Conservation (phyloP, 35 echinoderm and acorn worm genomes). For the Apostichopus japonicus region DNA sequence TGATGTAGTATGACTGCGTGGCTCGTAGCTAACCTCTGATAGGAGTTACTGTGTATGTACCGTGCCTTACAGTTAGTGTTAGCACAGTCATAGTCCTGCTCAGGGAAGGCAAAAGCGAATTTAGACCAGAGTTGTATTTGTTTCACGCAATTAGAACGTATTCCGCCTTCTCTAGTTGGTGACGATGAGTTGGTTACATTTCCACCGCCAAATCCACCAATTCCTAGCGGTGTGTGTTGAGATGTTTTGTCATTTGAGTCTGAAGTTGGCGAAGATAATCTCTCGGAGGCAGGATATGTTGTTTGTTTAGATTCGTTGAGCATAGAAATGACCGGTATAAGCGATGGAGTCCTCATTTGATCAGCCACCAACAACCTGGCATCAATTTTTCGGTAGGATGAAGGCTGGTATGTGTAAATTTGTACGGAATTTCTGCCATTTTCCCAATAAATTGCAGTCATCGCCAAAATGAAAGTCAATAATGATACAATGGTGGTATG, state of each 20-base stretch:
- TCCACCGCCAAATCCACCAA: neutral
- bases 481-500: neutral
- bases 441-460: neutral
- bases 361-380: neutral
- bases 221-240: neutral
- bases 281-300: too few relatives aligned
- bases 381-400: neutral
- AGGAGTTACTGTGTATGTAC: conserved; percentile 15
- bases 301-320: too few relatives aligned
- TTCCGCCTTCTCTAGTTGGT: neutral
- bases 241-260: too few relatives aligned
- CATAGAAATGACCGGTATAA: too few relatives aligned
- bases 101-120: neutral
- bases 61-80: conserved; percentile 17
- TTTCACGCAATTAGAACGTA: neutral
- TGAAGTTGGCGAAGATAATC: too few relatives aligned
- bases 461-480: neutral
- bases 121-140: conserved; percentile 4
- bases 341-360: too few relatives aligned
- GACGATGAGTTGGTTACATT: neutral
- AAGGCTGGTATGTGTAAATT: neutral
- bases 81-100: conserved; percentile 31
- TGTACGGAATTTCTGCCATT: neutral
- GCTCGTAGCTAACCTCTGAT: neutral
- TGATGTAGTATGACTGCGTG: conserved; percentile 37